Evolutionary conservation across 2,113 vertebrate genomes (phyloP), one percentile per base, ranked within the genome.

Genomic region (Onychorhynchus coronatus): DNA sequence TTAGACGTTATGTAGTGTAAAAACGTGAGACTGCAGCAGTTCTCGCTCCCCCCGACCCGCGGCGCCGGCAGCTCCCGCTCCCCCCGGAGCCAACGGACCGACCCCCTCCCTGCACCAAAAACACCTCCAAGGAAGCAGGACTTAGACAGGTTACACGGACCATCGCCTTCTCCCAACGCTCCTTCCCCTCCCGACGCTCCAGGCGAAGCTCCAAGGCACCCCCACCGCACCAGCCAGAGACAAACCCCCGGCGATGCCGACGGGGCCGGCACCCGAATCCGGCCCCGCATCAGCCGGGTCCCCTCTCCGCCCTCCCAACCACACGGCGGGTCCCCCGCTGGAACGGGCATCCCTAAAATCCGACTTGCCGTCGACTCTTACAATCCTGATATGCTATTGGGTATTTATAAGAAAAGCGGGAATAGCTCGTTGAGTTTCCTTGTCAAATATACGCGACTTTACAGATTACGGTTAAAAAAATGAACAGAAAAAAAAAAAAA

Each of bases 361-460:
- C 88, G 97, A 97, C 96, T 98, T 92, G 95, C 95, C 95, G 71
- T 96, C 46, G 53, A 97, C 97, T 97, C 97, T 39, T 91, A 73
- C 80, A 89, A 96, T 97, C 97, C 97, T 97, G 98, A 98, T 97
- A 97, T 97, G 97, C 96, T 96, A 67, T 97, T 96, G 97, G 97
- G 97, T 93, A 97, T 93, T 97, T 63, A 70, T 97, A 97, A 96
- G 96, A 97, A 94, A 98, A 97, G 97, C 97, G 93, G 97, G 91
- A 97, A 97, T 94, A 98, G 97, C 96, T 98, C 91, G 42, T 97
- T 98, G 99, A 97, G 98, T 98, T 98, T 98, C 98, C 97, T 96
- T 97, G 97, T 98, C 97, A 97, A 98, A 98, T 97, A 97, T 88
- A 97, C 42, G 97, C 91, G 81, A 96, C 85, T 97, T 98, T 98